Base-by-base conservation (phyloP, 53 echinoderm and acorn worm species). In the Henricia sp. region DNA sequence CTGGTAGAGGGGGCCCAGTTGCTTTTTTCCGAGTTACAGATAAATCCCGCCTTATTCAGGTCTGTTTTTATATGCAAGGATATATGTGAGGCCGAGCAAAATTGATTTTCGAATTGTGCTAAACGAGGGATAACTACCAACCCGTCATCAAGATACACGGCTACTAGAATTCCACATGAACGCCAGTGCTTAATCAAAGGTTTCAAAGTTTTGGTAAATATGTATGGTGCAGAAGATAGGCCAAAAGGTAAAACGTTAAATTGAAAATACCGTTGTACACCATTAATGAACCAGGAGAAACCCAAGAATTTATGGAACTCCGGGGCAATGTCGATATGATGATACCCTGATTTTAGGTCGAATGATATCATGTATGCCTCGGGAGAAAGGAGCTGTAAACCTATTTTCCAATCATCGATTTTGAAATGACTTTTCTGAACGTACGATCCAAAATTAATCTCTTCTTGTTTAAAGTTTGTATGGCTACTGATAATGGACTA, bases 271-370 rank as follows among this genome's bases (percentile, higher is more conserved):
- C 67, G 21, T 37, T 2, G 19, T 11, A 67, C 2, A 67, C 40
- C 10, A 3, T 67, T 37, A 20, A 67, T 67, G 11, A 3, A 20
- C 40, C 67, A 67, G 0, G 62, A 60, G 12, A 60, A 60, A 2
- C 62, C 62, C 16, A 60, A n/a, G 40, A 26, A 67, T 39, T 67
- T 37, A 9, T 67, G 67, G 21, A 19, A 67, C 1, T 67, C 24
- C 1, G 1, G 19, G 4, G n/a, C 20, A 67, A 67, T 67, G 24
- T 40, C 67, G 8, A 70, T 26, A 21, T 70, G 70, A 14, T 70
- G 70, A 46, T 70, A 70, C 10, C 46, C 70, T 0, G 70, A 70
- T 26, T 44, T 70, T 70, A 68, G 26, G 40, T 70, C 70, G 16
- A 70, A 70, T 43, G 29, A 70, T 27, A 70, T 27, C 27, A 46